Base-by-base conservation (phyloP, 2,888 invertebrate genomes). In the Mayetiola destructor region DNA sequence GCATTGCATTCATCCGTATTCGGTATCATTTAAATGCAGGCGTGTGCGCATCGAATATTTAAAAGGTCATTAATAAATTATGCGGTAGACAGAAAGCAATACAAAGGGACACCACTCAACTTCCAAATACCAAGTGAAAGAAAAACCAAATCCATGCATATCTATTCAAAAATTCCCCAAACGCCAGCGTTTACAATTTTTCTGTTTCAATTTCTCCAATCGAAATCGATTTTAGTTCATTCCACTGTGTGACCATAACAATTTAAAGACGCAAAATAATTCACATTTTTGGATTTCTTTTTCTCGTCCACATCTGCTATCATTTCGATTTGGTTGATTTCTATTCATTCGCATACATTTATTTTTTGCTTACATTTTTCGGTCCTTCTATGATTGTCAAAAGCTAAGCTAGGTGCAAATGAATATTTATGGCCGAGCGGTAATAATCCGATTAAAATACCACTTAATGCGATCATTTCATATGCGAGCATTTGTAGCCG, bases 1-100 rank as follows among this genome's bases (percentile, higher is more conserved):
- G 39, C 39, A 39, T 21, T 18, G 39, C 5, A 39, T 18, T 12
- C 32, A 9, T 9, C 8, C 23, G 42, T n/a, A 42, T 42, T 21
- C 14, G 42, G 42, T 42, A 42, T 42, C 42, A 14, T n/a, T 23
- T 1, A 4, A 4, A 20, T 42, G 42, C 42, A 42, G 42, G 23
- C 42, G 23, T n/a, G n/a, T n/a, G n/a, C 23, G 12, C 8, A 42
- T 12, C 42, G 42, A 42, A 42, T 42, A 42, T 48, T 48, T 48
- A 48, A 48, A 48, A 48, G 48, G 48, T 48, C 48, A 48, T 48
- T 48, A 48, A 48, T 48, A 48, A 48, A 48, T 48, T 48, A 48
- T 48, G 20, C 20, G n/a, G 27, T 27, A 27, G 48, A n/a, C 6
- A 6, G 14, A 14, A 23, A 4, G n/a, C 42, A 23, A 42, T n/a